Base-by-base conservation (phyloP, 1,140 invertebrate species). In the Macrosteles quadrilineatus region DNA sequence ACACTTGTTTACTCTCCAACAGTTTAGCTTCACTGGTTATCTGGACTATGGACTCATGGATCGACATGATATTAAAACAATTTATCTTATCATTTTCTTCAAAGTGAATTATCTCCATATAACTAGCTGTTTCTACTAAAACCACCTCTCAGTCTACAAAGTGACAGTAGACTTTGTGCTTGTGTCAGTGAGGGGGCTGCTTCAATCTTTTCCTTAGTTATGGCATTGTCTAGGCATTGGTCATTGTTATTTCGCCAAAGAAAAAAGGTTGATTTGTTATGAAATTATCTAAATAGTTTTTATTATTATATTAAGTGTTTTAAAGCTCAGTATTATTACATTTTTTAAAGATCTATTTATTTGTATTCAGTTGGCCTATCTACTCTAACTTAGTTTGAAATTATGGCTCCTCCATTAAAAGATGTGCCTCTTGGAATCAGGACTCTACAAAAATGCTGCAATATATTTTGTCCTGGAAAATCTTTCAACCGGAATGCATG, bases 401-500 rank as follows among this genome's bases (percentile, higher is more conserved):
- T 45, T 25, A 66, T 43, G 36, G 40, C 23, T 23, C 21, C 32
- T 23, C 36, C 43, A 67, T 23, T 9, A 53, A 53, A 36, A 47
- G 85, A 88, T 69, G 79, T 85, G 30, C 88, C 87, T 25, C 77
- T 84, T 63, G 88, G 87, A 23, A 73, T 88, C 0, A 80, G 78
- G 74, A 73, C 80, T 55, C 68, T 88, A 31, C 83, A 87, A 70
- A 83, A 78, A 70, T 62, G 84, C 2, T 79, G 78, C 2, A 76
- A 76, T 3, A 82, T 77, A 73, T 84, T 81, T 31, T 88, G 84
- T 73, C 83, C 84, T 12, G 77, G 84, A 36, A 75, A 83, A 29
- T 83, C 83, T 73, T 79, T 85, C 36, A 88, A 88, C 77, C 82
- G 84, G 73, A 79, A 87, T 74, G 73, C 80, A 77, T 88, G 85